Evolutionary conservation across 2,113 vertebrate species (phyloP).

Genomic region (Zonotrichia leucophrys): DNA sequence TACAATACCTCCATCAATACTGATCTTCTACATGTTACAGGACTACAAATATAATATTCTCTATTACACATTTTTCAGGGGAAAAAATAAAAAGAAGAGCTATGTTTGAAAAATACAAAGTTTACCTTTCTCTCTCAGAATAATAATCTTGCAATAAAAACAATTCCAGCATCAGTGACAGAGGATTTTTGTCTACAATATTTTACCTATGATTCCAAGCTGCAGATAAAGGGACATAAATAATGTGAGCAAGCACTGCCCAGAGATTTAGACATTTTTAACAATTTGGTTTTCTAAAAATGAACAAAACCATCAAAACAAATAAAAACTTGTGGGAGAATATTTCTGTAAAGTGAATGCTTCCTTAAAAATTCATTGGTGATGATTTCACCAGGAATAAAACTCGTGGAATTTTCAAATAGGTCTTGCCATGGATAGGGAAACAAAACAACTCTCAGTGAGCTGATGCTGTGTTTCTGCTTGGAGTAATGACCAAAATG

Average conservation of each 20-base stretch:
- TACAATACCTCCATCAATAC: not conserved
- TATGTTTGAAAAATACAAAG: not conserved
- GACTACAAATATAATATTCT: not conserved
- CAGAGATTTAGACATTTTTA: not conserved
- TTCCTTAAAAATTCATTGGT: not conserved
- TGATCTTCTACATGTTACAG: rapidly evolving
- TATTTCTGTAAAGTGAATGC: not conserved
- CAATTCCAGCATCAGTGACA: not conserved
- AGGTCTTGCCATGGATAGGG: not conserved
- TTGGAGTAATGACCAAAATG: not conserved
- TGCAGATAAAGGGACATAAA: not conserved
- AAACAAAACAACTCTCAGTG: not conserved
- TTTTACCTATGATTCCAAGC: not conserved
- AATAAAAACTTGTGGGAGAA: not conserved
- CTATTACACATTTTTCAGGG: not conserved
- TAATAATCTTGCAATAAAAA: not conserved
- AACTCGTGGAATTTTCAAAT: not conserved
- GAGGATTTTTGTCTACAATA: not conserved
- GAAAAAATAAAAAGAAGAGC: not conserved
- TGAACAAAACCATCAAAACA: not conserved
- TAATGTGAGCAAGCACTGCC: not conserved
- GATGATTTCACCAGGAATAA: not conserved
- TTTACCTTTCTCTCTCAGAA: not conserved
- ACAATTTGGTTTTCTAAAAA: not conserved
- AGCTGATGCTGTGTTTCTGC: not conserved